These are phyloP conservation scores for Platycheirus albimanus DNA, from an alignment of 2,888 invertebrate genomes.

Conservation along the genomic window DNA sequence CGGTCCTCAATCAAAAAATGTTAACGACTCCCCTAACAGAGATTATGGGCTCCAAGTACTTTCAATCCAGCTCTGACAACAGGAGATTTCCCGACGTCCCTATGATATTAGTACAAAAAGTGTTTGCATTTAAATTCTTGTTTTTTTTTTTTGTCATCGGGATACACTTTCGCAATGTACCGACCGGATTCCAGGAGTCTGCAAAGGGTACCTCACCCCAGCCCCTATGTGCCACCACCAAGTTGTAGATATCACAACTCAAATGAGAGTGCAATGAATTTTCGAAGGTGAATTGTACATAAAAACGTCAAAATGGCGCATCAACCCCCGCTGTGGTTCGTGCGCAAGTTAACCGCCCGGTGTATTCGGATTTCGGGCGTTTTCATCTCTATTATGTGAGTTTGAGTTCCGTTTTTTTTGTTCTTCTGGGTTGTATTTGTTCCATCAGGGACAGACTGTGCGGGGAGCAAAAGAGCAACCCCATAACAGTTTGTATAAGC, in stretches of 20 bases:
- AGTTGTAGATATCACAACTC: constrained; percentile 34
- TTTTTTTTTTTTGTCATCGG: too few relatives aligned
- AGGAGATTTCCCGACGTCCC: constrained; percentile 45
- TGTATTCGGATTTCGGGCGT: constrained; percentile 65
- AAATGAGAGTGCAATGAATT: constrained; percentile 58
- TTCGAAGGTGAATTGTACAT: constrained; percentile 57
- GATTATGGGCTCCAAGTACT: constrained; percentile 2
- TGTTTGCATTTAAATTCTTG: constrained; percentile 70
- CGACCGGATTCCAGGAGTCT: constrained; percentile 2
- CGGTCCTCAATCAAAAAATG: too few relatives aligned
- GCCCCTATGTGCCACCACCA: neutral
- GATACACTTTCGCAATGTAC: constrained; percentile 34
- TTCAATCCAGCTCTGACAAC: neutral
- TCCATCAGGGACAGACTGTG: constrained; percentile 14
- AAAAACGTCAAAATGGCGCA: constrained; percentile 73
- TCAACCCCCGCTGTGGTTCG: constrained; percentile 68
- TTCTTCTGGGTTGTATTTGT: constrained; percentile 14
- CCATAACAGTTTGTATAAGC: constrained; percentile 68
- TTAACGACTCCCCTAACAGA: too few relatives aligned
- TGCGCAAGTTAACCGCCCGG: constrained; percentile 73
- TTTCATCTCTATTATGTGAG: constrained; percentile 62
- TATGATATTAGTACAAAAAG: constrained; percentile 60
- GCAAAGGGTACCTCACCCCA: neutral
- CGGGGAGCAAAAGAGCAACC: constrained; percentile 30
- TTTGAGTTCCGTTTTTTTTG: constrained; percentile 26